Base-by-base conservation (phyloP, 2,113 vertebrate species). In the Callionymus lyra region DNA sequence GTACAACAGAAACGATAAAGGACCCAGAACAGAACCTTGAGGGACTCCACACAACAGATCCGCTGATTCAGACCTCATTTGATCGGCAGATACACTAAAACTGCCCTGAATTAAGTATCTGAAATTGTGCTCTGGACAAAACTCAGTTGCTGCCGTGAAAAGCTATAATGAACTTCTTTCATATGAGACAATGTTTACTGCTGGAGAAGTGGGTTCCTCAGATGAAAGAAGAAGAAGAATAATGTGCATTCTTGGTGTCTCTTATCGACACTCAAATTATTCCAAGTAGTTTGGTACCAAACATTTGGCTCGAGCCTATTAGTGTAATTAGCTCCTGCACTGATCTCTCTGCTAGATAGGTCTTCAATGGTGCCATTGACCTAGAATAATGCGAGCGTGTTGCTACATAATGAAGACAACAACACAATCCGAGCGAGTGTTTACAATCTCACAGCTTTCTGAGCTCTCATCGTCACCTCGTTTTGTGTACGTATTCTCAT, bases 301-400 rank as follows among this genome's bases (percentile, higher is more conserved):
- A 60, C 49, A 66, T 67, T 59, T 63, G 54, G 51, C 55, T 21
- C 16, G 57, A 65, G 62, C 55, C 52, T 63, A 52, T 76, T 76
- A 65, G 58, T 10, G 50, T 72, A 76, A 76, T 72, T 70, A 59
- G 60, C 63, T 64, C 41, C 21, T 54, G 37, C 21, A 45, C 46
- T 56, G 60, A 71, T 67, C 44, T 47, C 34, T 31, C 16, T 40
- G 45, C 16, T 15, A 70, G 68, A 73, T 71, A 64, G 49, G 38
- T 46, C 54, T 61, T 63, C 34, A 66, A 53, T 55, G 44, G 44
- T 61, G 54, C 46, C 56, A 58, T 50, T 67, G 59, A 70, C 63
- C 63, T 59, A 62, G 60, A 74, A 70, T 64, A 50, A 67, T 66
- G 53, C 51, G 37, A 55, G 43, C 50, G 43, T 52, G 39, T 38